These are phyloP conservation scores for Beris morrisii DNA, from an alignment of 2,888 invertebrate genomes.

Conservation along the genomic window DNA sequence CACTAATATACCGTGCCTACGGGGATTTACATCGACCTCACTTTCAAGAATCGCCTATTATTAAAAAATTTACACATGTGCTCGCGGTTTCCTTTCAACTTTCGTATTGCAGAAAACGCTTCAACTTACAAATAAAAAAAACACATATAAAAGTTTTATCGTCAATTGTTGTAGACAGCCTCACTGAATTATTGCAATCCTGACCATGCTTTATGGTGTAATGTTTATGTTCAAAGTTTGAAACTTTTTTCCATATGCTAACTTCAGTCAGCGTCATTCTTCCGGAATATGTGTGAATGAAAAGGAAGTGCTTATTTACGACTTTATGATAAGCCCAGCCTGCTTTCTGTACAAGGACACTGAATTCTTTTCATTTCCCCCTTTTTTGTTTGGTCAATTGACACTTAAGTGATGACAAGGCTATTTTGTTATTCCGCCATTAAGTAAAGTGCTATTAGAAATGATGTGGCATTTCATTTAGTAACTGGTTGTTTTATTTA, in stretches of 20 bases:
- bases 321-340: conserved; percentile 23
- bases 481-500: too few species aligned
- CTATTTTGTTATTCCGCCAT: conserved; percentile 17
- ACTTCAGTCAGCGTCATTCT: conserved; percentile 15
- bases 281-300: conserved; percentile 6
- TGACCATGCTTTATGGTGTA: conserved; percentile 20
- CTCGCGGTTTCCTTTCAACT: too few species aligned
- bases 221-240: conserved; percentile 22
- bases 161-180: conserved; percentile 1
- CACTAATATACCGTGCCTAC: too few species aligned
- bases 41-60: too few species aligned
- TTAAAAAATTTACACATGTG: too few species aligned
- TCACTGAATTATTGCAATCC: conserved; percentile 18
- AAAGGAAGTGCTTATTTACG: conserved; percentile 30
- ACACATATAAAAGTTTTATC: too few species aligned
- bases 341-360: conserved; percentile 14
- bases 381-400: conserved; percentile 26
- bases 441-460: background rate
- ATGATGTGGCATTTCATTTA: too few species aligned
- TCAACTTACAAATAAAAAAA: too few species aligned
- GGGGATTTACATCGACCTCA: too few species aligned
- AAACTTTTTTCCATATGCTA: conserved; percentile 15
- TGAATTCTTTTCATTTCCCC: conserved; percentile 5
- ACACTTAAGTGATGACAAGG: conserved; percentile 27
- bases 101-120: too few species aligned